Base-by-base conservation (phyloP, 2,113 vertebrate species). In the Boulengeromyrus knoepffleri region DNA sequence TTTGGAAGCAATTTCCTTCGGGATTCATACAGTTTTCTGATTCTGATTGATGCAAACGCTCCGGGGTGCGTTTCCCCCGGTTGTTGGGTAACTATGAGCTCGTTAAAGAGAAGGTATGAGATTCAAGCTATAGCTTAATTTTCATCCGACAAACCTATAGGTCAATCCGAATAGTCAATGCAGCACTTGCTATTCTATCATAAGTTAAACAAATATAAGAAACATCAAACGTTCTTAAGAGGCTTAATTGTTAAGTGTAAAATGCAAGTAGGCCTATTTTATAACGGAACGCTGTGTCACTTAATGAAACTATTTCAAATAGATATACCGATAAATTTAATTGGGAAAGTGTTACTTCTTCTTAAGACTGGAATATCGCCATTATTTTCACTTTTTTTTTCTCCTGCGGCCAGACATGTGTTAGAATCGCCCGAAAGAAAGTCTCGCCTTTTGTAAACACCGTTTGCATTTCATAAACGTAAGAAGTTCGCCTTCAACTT, bases 401-500 rank as follows among this genome's bases (percentile, higher is more conserved):
- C 2, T 8, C 39, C 9, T 39, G 31, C 87, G 62, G 39, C 31
- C 36, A 66, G 31, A 56, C 50, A 52, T 49, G 49, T 52, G 49
- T 52, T 87, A 24, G 53, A 39, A 50, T 88, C 19, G 19, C 56
- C 56, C 17, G 13, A 83, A 52, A 46, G 12, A n/a, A 85, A 46
- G 10, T 1, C 52, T 56, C 53, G 50, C 39, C 74, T 84, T 56
- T 21, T 45, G 31, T 83, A 31, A 36, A 39, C 49, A 45, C 8
- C 39, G 90, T 89, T 89, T 87, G 50, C 56, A 90, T 88, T 27
- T 89, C 50, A 86, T 85, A 91, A 87, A 88, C 88, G 58, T 92
- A 92, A 92, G 92, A 93, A 91, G 91, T n/a, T 93, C 89, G 88
- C 92, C 90, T 66, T 8, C 74, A 87, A 89, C 88, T 90, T 93